Evolutionary conservation across 2,113 vertebrate genomes (phyloP), one percentile per base, ranked within the genome.

Genomic region (Python bivittatus): DNA sequence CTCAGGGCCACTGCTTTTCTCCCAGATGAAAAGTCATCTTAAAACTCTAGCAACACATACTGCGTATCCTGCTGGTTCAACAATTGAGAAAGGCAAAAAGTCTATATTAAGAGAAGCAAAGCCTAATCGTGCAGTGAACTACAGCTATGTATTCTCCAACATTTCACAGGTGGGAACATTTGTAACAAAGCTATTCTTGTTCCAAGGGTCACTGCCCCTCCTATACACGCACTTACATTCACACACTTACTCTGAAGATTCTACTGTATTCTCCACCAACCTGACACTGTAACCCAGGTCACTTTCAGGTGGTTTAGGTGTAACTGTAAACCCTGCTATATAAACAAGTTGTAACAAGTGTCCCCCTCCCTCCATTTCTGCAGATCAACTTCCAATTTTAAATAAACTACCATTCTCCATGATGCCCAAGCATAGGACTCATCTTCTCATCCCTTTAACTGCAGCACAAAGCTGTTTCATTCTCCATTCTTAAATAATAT

Each of bases 1-100:
- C 89, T 96, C 94, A 94, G 95, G 96, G 96, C 96, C 9, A 95
- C 92, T 96, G 91, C 91, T 91, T 92, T 93, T 94, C 93, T 93
- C 94, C 95, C 0, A 92, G 42, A 48, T 12, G 93, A 92, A 94
- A 83, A 95, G 93, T 93, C 96, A 95, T 96, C 95, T 95, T 95
- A 94, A 97, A 94, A 88, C 42, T 92, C 94, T 90, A 94, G 86
- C 95, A 95, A 95, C 91, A 52, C 11, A 2, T 95, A 87, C 58
- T 94, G 94, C 88, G 38, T 2, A 0, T 94, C 95, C 93, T 23
- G 60, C 88, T 92, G 94, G 90, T 94, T 93, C 54, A 83, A 93
- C 91, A 53, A 92, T 89, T 91, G 92, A 96, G 96, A 94, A 96
- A 92, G 0, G 0, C 91, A 93, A 93, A 94, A 90, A 95, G 79